Percentiles rank a stretch among this genome's conserved stretches.
Conservation (phyloP, 2,888 invertebrate genomes). For the Andrena haemorrhoa region DNA sequence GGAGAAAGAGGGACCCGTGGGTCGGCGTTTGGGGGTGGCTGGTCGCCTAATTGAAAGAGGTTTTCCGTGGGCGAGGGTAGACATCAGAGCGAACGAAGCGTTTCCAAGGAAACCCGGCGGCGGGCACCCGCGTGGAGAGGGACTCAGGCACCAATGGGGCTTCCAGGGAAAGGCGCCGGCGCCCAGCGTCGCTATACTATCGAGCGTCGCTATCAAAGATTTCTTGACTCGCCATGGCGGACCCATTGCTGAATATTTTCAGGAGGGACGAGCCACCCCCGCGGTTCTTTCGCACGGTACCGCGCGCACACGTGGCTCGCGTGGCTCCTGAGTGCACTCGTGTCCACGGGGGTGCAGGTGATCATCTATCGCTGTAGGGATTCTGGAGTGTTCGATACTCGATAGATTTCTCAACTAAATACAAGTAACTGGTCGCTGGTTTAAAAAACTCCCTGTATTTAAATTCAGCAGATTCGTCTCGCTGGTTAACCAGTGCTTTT, state of each 20-base stretch:
- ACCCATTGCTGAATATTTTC: conserved; percentile 64
- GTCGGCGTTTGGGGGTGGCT: conserved; percentile 68
- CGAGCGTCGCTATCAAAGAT: conserved; percentile 82
- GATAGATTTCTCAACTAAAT: no score
- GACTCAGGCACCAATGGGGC: conserved; percentile 79
- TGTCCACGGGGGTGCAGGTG: background rate
- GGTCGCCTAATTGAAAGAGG: conserved; percentile 83
- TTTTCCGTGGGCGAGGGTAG: conserved; percentile 77
- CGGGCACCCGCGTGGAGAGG: conserved; percentile 78
- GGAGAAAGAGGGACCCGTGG: conserved; percentile 38
- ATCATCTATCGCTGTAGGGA: background rate
- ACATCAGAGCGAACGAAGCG: conserved; percentile 79
- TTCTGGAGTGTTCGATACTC: background rate
- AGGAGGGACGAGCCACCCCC: conserved; percentile 39
- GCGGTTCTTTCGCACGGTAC: conserved; percentile 7
- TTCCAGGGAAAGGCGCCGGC: conserved; percentile 80
- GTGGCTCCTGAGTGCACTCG: background rate
- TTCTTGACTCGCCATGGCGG: conserved; percentile 80
- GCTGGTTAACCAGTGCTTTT: no score
- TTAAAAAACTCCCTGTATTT: no score
- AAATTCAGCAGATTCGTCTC: no score
- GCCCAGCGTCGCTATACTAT: conserved; percentile 79
- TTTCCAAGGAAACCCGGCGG: conserved; percentile 83
- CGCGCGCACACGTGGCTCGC: conserved; percentile 45
- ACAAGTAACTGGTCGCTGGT: no score